Evolutionary conservation across 1,140 invertebrate species (phyloP), one percentile per base, ranked within the genome.

Genomic region (Pseudobourletiella spinata): DNA sequence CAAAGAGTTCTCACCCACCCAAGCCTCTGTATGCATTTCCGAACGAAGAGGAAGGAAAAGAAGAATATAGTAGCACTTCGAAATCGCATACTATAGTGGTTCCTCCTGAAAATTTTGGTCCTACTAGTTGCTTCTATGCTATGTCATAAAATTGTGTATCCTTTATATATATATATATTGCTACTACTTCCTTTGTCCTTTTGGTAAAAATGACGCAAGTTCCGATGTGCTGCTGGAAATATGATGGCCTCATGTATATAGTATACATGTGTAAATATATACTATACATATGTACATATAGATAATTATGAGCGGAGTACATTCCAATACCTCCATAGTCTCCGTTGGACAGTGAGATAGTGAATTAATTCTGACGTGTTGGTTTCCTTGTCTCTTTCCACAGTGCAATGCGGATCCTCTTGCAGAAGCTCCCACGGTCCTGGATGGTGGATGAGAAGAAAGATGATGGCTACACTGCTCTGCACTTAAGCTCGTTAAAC

Each of bases 401-500:
- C 79, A 96, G 92, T 80, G 93, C 93, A 22, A 96, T 96, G 92
- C 84, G 91, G 73, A 91, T 96, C 72, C 80, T 96, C 69, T 78
- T 96, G 66, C 85, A 84, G 29, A 94, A 95, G 78, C 80, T 95
- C 26, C 88, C 91, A 4, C 81, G 93, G n/a, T 84, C 88, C 1
- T 98, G 95, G 95, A 89, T 98, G 71, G 93, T 97, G 26, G 94
- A 98, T 77, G 94, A 98, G 75, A 95, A 95, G 72, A 98, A 98
- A 76, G 93, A 97, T 74, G 95, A 98, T 74, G 95, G 95, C 20
- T 67, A 67, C 59, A 64, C 61, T 16, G 65, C 64, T 22, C 59
- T 65, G 22, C 59, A 62, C 57, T 56, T 62, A 68, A 93, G 94
- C 0, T 91, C 92, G 0, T 84, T 98, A 3, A 98, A 98, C 78